phyloP scores from a whole-genome alignment of 2,113 vertebrate genomes.

The Pachycephala philippinensis region DNA sequence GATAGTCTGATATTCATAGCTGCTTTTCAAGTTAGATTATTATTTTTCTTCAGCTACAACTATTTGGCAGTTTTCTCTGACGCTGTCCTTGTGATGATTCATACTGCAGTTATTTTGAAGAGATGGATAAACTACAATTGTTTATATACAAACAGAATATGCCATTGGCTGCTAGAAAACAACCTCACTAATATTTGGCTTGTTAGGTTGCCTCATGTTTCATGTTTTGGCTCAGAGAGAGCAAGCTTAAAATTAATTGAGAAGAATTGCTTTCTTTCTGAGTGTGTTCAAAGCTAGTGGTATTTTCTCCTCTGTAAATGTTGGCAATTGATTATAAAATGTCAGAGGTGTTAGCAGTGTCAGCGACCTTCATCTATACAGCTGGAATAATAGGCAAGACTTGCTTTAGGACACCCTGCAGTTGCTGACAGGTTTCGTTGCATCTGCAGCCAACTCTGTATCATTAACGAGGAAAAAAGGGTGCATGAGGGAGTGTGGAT shows the following conservation, averaged over 20 bases:
- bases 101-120: constrained; percentile 23
- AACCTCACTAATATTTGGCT: constrained; percentile 10
- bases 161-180: constrained; percentile 15
- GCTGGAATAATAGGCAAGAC: constrained; percentile 14
- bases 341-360: constrained; percentile 34
- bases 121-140: constrained; percentile 14
- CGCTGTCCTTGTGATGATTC: constrained; percentile 11
- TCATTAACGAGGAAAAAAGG: neutral
- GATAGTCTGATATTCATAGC: neutral
- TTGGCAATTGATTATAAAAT: constrained; percentile 47
- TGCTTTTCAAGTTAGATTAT: neutral
- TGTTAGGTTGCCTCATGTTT: neutral
- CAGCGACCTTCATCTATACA: constrained; percentile 17
- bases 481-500: neutral
- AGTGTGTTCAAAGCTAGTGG: neutral
- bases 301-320: constrained; percentile 1
- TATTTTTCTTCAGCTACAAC: neutral
- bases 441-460: constrained; percentile 2
- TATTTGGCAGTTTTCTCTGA: neutral
- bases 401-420: constrained; percentile 3
- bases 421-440: constrained; percentile 18
- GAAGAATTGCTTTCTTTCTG: neutral
- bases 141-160: constrained; percentile 49
- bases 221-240: constrained; percentile 13
- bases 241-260: constrained; percentile 2